phyloP scores from a whole-genome alignment of 2,797 vertebrate species.

The Poeciliopsis infans region DNA sequence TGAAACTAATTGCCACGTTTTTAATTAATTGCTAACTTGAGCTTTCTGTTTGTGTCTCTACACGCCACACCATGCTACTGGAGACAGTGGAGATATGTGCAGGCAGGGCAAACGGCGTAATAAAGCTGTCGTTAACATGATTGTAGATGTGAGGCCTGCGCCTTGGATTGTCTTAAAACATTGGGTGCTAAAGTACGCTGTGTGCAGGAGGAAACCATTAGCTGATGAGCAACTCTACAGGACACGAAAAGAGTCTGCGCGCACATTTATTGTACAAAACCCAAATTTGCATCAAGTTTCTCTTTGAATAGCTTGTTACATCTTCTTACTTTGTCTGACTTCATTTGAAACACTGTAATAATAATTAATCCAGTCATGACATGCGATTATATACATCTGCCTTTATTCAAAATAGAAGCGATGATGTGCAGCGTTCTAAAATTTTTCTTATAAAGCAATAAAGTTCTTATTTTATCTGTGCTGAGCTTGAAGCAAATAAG shows the following conservation, averaged over 20 bases:
- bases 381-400: no score
- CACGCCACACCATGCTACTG: constrained; percentile 31
- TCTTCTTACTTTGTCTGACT: background rate
- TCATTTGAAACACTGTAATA: background rate
- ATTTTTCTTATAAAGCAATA: no score
- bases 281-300: background rate
- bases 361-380: background rate
- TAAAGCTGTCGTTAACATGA: constrained; percentile 21
- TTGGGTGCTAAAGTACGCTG: background rate
- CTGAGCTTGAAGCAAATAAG: no score
- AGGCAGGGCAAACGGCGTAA: constrained; percentile 44
- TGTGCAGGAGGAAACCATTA: constrained; percentile 15
- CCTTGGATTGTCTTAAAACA: constrained; percentile 14
- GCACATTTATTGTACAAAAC: background rate
- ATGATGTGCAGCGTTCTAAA: no score
- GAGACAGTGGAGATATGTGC: constrained; percentile 47
- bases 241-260: background rate
- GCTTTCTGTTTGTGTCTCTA: constrained; percentile 35
- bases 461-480: no score
- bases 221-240: constrained; percentile 13
- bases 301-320: background rate
- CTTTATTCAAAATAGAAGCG: no score
- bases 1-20: constrained; percentile 73
- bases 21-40: constrained; percentile 72
- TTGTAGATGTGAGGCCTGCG: constrained; percentile 25